Evolutionary conservation across 2,888 invertebrate genomes (phyloP).

Genomic region (Microdon myrmicae): DNA sequence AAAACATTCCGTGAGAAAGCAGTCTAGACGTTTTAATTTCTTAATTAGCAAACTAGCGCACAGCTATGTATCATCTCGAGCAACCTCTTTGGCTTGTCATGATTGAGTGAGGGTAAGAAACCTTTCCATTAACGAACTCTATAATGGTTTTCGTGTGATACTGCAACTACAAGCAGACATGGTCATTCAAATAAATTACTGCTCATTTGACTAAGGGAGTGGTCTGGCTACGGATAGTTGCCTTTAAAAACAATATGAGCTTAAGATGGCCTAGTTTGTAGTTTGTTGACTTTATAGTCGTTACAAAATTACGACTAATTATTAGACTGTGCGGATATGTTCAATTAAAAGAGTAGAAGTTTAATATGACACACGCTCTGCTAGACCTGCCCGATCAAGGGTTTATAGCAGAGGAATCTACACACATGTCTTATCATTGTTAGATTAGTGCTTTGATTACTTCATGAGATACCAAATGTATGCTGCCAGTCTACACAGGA

Average conservation of each 20-base stretch:
- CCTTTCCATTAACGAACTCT: slow-evolving; percentile 11
- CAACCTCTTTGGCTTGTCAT: slow-evolving; percentile 4
- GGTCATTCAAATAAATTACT: slow-evolving; percentile 13
- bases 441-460: too few species aligned
- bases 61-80: slow-evolving; percentile 2
- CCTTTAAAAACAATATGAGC: slow-evolving; percentile 46
- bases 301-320: slow-evolving; percentile 41
- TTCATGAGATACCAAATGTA: too few species aligned
- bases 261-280: slow-evolving; percentile 31
- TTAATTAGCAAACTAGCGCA: slow-evolving; percentile 9
- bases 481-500: too few species aligned
- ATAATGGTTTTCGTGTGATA: slow-evolving; percentile 13
- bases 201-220: slow-evolving; percentile 37
- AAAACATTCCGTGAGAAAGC: background rate
- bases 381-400: too few species aligned
- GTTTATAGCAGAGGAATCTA: too few species aligned
- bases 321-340: slow-evolving; percentile 36
- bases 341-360: slow-evolving; percentile 36
- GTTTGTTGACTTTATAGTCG: slow-evolving; percentile 25
- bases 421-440: too few species aligned
- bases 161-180: slow-evolving; percentile 16
- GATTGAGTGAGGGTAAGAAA: slow-evolving; percentile 13
- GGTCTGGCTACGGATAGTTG: slow-evolving; percentile 25
- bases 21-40: slow-evolving; percentile 31
- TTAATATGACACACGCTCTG: too few species aligned